A percentile compares a stretch with the other conserved stretches of the same genome.
phyloP scores from a whole-genome alignment of 1,140 invertebrate genomes.

The Drosophila santomea region DNA sequence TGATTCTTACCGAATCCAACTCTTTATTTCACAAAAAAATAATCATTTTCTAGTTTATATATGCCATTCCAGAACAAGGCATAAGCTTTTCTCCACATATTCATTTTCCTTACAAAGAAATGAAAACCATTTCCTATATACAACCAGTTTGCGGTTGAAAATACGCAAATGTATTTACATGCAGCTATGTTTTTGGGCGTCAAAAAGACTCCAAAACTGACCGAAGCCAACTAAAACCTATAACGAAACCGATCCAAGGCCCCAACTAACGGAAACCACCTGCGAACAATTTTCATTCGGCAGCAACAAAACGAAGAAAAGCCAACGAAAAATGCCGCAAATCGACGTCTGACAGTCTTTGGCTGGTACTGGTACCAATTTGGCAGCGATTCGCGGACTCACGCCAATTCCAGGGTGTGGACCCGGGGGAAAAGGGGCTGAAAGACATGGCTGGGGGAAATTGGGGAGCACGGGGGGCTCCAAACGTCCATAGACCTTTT shows the following conservation, averaged over 20 bases:
- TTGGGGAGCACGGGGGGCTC: conserved; percentile 1
- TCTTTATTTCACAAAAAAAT: no score
- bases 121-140: background rate
- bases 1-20: no score
- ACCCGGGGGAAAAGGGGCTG: background rate
- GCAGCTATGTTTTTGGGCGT: conserved; percentile 8
- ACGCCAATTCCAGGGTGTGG: conserved; percentile 49
- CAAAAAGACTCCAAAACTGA: conserved; percentile 28
- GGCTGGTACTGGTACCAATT: conserved; percentile 71
- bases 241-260: conserved; percentile 20
- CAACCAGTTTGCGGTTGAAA: background rate
- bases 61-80: background rate
- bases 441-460: background rate
- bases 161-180: conserved; percentile 14
- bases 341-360: conserved; percentile 74
- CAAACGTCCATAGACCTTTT: conserved; percentile 73
- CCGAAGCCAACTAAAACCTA: conserved; percentile 6
- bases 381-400: conserved; percentile 74
- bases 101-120: background rate
- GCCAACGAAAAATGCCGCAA: conserved; percentile 73
- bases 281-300: conserved; percentile 66
- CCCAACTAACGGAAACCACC: conserved; percentile 67
- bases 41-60: no score
- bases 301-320: conserved; percentile 41
- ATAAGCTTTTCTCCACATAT: background rate